These are phyloP conservation scores for Parthenolecanium corni DNA, from an alignment of 2,888 invertebrate species.

Conservation along the genomic window DNA sequence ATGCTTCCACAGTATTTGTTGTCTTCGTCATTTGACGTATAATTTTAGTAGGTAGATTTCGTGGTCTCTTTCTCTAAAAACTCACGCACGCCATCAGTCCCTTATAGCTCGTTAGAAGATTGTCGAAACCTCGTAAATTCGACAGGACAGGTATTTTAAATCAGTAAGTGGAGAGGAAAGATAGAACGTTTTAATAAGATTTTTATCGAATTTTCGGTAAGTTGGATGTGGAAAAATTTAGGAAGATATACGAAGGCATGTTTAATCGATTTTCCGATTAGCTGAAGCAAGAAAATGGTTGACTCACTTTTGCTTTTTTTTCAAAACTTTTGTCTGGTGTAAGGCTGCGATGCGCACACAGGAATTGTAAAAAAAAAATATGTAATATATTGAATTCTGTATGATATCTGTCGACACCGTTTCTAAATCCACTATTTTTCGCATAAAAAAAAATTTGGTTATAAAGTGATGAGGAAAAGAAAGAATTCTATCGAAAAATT, in stretches of 20 bases:
- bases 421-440: too few relatives aligned
- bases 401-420: too few relatives aligned
- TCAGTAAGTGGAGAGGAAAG: not conserved
- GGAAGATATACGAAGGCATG: not conserved
- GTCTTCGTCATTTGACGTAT: not conserved
- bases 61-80: not conserved
- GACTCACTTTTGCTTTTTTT: too few relatives aligned
- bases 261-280: too few relatives aligned
- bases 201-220: not conserved
- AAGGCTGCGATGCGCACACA: too few relatives aligned
- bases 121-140: slow-evolving; percentile 1
- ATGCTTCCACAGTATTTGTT: not conserved
- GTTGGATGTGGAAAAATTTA: not conserved
- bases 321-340: too few relatives aligned
- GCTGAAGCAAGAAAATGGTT: too few relatives aligned
- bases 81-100: not conserved
- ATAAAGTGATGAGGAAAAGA: too few relatives aligned
- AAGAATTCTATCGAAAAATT: too few relatives aligned
- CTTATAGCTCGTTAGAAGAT: not conserved
- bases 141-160: slow-evolving; percentile 1
- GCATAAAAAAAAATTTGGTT: too few relatives aligned
- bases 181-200: not conserved
- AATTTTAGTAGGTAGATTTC: not conserved
- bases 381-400: too few relatives aligned
- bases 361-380: too few relatives aligned